A percentile compares a stretch with the other conserved stretches of the same genome.
These are phyloP conservation scores for Lampris megalopsis DNA, from an alignment of 2,113 vertebrate genomes.

Conservation along the genomic window DNA sequence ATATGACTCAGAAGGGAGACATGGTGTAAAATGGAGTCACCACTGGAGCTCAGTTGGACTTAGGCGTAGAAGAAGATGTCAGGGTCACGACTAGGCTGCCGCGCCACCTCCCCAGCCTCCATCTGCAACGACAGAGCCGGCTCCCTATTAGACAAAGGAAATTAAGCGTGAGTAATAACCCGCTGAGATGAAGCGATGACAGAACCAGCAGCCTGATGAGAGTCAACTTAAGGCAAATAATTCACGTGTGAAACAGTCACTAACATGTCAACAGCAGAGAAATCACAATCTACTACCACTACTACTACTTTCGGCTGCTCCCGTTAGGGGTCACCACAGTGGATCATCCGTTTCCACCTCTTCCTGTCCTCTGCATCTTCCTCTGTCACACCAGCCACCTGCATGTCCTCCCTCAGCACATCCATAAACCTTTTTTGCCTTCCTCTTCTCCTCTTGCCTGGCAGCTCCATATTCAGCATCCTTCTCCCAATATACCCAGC, in stretches of 20 bases:
- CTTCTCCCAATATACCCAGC: no score
- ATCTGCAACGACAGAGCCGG: conserved; percentile 39
- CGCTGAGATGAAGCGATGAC: conserved; percentile 28
- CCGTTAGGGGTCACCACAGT: no score
- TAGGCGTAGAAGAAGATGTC: conserved; percentile 20
- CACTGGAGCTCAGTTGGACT: conserved; percentile 53
- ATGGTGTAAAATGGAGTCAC: conserved; percentile 69
- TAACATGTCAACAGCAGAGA: background rate
- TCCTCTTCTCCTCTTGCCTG: no score
- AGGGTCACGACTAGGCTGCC: conserved; percentile 24
- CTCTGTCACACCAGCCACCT: no score
- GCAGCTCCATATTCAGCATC: no score
- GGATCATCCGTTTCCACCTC: no score
- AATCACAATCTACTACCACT: background rate
- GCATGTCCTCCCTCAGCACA: no score
- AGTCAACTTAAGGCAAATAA: background rate
- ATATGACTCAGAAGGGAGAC: conserved; percentile 40
- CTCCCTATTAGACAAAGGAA: conserved; percentile 55
- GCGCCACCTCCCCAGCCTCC: conserved; percentile 22
- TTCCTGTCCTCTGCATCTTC: no score
- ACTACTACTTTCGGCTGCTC: no score
- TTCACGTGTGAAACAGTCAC: background rate
- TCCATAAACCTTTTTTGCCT: no score
- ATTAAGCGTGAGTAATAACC: conserved; percentile 49
- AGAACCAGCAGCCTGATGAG: conserved; percentile 41